These are phyloP conservation scores for Meta bourneti DNA, from an alignment of 2,888 invertebrate genomes.

Conservation along the genomic window DNA sequence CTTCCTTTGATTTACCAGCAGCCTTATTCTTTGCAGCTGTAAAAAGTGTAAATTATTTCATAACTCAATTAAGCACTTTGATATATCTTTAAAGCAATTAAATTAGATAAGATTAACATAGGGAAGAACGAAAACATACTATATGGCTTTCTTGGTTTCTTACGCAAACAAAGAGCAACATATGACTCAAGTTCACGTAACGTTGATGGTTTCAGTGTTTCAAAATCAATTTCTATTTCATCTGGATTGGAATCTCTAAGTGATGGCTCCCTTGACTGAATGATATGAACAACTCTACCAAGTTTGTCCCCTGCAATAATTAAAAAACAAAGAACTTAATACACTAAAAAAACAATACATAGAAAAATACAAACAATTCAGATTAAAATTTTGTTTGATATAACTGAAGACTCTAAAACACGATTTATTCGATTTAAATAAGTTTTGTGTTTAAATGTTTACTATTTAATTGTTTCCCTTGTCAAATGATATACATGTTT, in stretches of 20 bases:
- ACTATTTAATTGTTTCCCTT: no score
- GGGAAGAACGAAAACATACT: slow-evolving; percentile 62
- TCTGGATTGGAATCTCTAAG: slow-evolving; percentile 99
- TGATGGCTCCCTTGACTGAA: slow-evolving; percentile 98
- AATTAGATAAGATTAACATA: not conserved
- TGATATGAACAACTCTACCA: slow-evolving; percentile 98
- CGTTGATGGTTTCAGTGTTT: slow-evolving; percentile 98
- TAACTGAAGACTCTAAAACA: not conserved
- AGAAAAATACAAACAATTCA: not conserved
- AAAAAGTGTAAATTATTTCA: not conserved
- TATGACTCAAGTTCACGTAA: slow-evolving; percentile 98
- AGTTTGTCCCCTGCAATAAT: slow-evolving; percentile 92
- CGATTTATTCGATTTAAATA: no score
- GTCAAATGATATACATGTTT: no score
- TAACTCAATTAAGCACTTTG: not conserved
- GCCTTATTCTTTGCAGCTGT: slow-evolving; percentile 73
- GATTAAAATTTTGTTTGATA: not conserved
- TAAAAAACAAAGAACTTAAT: not conserved
- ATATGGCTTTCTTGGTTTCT: slow-evolving; percentile 94
- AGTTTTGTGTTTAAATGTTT: no score
- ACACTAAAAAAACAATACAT: not conserved
- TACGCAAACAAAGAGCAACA: slow-evolving; percentile 98
- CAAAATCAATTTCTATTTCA: slow-evolving; percentile 99
- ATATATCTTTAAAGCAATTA: not conserved
- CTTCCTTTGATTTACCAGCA: slow-evolving; percentile 96